A percentile compares a stretch with the other conserved stretches of the same genome.
Evolutionary conservation across 1,140 invertebrate species (phyloP).

Genomic region (Hetaerina americana): DNA sequence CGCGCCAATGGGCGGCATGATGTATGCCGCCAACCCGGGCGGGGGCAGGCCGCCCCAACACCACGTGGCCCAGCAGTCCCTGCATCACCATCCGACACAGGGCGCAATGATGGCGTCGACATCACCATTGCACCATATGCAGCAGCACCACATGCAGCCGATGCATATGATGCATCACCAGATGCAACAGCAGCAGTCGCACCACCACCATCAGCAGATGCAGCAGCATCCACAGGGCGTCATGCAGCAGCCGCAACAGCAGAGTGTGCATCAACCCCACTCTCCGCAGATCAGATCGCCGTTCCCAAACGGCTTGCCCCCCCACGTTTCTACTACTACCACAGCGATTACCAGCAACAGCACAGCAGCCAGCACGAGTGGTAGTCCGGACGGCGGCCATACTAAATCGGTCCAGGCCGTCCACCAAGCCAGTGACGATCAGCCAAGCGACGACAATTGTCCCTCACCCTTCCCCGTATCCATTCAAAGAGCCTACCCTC

Average conservation of each 20-base stretch:
- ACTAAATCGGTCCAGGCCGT: conserved; percentile 12
- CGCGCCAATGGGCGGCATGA: neutral
- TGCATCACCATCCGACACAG: conserved; percentile 20
- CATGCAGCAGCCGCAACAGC: conserved; percentile 16
- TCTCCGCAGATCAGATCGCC: conserved; percentile 29
- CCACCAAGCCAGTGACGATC: neutral
- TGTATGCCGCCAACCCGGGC: conserved; percentile 4
- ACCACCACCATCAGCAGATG: conserved; percentile 2
- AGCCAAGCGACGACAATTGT: neutral
- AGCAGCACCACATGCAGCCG: conserved; percentile 63
- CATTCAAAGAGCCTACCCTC: conserved; percentile 11
- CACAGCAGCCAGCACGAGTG: conserved; percentile 1
- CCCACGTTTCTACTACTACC: conserved; percentile 58
- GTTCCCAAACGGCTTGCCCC: conserved; percentile 69
- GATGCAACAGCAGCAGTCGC: neutral
- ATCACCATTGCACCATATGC: conserved; percentile 5
- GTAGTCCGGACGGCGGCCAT: conserved; percentile 2
- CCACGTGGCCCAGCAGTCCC: conserved; percentile 22
- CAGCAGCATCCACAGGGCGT: neutral
- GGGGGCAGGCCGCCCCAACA: conserved; percentile 3
- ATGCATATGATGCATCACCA: conserved; percentile 67
- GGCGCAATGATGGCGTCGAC: conserved; percentile 21
- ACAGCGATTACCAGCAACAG: neutral
- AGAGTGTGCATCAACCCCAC: conserved; percentile 37
- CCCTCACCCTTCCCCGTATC: conserved; percentile 9